These are phyloP conservation scores for Mormyrops attenuatus DNA, from an alignment of 2,797 vertebrate species.

Conservation along the genomic window DNA sequence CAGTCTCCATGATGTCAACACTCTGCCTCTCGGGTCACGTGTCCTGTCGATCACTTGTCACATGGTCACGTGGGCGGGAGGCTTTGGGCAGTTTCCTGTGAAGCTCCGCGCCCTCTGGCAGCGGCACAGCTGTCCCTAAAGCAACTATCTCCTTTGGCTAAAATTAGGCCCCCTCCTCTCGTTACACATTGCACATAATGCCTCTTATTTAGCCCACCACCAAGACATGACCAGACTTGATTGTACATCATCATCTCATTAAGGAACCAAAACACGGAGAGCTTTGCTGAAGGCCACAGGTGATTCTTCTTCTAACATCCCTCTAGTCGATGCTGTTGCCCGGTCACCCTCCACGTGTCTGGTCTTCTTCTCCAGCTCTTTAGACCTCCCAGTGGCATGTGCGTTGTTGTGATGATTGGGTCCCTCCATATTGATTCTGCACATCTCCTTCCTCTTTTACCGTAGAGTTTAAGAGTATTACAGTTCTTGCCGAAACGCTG, in stretches of 20 bases:
- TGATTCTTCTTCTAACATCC: not conserved
- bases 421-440: not conserved
- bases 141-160: slow-evolving; percentile 50
- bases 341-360: not conserved
- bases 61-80: slow-evolving; percentile 8
- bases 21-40: not conserved
- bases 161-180: slow-evolving; percentile 56
- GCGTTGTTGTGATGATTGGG: not conserved
- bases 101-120: not conserved
- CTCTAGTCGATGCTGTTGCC: not conserved
- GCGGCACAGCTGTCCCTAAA: slow-evolving; percentile 41
- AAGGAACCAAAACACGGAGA: not conserved
- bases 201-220: slow-evolving; percentile 44
- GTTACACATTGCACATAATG: slow-evolving; percentile 56
- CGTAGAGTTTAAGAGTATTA: not conserved
- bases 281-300: not conserved
- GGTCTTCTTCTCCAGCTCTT: not conserved
- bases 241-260: slow-evolving; percentile 8
- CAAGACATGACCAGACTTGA: slow-evolving; percentile 31
- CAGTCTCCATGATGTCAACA: not conserved
- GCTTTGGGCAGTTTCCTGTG: slow-evolving; percentile 24
- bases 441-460: not conserved
- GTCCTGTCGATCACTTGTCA: not conserved
- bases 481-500: not conserved
- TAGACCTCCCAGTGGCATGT: not conserved